Evolutionary conservation across 1,140 invertebrate species (phyloP).

Genomic region (Diachasmimorpha longicaudata): DNA sequence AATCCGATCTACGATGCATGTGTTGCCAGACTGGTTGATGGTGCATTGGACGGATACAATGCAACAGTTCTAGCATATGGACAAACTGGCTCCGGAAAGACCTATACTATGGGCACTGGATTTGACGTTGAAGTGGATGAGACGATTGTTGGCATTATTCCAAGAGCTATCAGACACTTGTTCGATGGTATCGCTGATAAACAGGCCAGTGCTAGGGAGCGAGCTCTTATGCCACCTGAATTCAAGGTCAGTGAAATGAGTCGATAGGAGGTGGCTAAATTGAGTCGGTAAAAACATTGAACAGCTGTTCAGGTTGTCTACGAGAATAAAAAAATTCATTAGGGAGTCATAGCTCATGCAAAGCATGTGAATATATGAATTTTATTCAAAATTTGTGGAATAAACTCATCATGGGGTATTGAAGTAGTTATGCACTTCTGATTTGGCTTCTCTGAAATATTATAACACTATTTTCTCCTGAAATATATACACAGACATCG

Average conservation of each 20-base stretch:
- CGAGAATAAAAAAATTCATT: too few relatives aligned
- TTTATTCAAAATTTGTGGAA: too few relatives aligned
- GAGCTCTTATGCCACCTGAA: constrained; percentile 72
- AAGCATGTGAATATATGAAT: too few relatives aligned
- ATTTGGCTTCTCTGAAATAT: too few relatives aligned
- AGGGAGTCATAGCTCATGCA: too few relatives aligned
- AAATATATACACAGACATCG: too few relatives aligned
- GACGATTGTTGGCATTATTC: constrained; percentile 81
- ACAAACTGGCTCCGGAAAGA: constrained; percentile 97
- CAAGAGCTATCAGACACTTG: constrained; percentile 88
- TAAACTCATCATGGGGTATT: too few relatives aligned
- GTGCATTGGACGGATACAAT: constrained; percentile 91
- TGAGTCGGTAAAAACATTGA: neutral
- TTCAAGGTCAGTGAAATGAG: constrained; percentile 61
- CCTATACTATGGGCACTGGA: constrained; percentile 98
- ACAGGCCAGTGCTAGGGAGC: constrained; percentile 68
- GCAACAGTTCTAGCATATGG: constrained; percentile 96
- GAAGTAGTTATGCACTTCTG: too few relatives aligned
- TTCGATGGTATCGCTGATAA: constrained; percentile 81
- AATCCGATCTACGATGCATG: constrained; percentile 87
- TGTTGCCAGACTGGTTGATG: constrained; percentile 84
- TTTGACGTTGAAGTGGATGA: constrained; percentile 84
- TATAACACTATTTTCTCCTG: too few relatives aligned
- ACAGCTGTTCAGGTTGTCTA: neutral
- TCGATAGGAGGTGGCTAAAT: neutral